These are phyloP conservation scores for Alosa sapidissima DNA, from an alignment of 2,797 vertebrate genomes.

Conservation along the genomic window DNA sequence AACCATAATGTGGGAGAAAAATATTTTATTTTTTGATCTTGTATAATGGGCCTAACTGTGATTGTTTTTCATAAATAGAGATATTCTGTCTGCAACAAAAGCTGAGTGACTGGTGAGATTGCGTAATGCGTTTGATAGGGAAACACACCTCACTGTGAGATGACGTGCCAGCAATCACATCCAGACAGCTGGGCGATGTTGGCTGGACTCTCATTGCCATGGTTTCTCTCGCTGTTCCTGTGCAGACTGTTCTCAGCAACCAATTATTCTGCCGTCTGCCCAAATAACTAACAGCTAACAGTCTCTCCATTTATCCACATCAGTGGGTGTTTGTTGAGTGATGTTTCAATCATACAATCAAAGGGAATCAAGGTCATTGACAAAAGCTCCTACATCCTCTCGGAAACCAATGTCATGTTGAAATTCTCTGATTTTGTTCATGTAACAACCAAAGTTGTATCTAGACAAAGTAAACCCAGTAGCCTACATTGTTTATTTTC, in stretches of 20 bases:
- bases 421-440: not conserved
- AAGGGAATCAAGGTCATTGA: not conserved
- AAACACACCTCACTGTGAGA: not conserved
- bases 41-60: not conserved
- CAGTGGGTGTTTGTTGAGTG: not conserved
- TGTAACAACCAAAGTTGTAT: not conserved
- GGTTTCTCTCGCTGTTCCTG: not conserved
- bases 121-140: not conserved
- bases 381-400: not conserved
- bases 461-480: not conserved
- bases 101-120: not conserved
- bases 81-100: not conserved
- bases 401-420: not conserved
- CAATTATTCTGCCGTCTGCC: conserved; percentile 18
- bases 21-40: not conserved
- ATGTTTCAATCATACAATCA: not conserved
- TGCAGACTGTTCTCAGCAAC: not conserved
- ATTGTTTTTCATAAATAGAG: not conserved
- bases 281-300: not conserved
- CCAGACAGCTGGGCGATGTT: conserved; percentile 5
- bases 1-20: not conserved
- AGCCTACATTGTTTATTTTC: not conserved
- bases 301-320: not conserved
- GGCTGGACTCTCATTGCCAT: not conserved
- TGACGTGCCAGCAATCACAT: not conserved